A percentile compares a stretch with the other conserved stretches of the same genome.
phyloP scores from a whole-genome alignment of 2,888 invertebrate genomes.

The Doris montereyensis region DNA sequence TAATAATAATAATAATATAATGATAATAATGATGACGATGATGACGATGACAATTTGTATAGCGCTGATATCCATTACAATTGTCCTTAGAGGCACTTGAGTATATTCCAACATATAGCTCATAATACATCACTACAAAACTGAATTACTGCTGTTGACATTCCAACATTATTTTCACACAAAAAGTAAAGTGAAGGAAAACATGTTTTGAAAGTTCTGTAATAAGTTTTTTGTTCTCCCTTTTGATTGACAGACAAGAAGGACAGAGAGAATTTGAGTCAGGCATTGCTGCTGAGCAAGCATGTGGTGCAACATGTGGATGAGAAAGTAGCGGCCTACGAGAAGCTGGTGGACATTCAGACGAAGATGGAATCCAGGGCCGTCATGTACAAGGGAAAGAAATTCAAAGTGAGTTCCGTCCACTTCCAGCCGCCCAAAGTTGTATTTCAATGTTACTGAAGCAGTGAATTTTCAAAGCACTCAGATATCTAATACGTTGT shows the following conservation, averaged over 20 bases:
- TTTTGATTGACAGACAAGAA: conserved; percentile 78
- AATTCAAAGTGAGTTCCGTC: conserved; percentile 82
- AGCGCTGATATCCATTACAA: no score
- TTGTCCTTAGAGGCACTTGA: no score
- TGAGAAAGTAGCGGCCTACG: conserved; percentile 92
- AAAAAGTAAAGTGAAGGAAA: neutral
- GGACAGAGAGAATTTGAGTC: conserved; percentile 86
- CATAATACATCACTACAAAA: no score
- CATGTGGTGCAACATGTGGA: conserved; percentile 92
- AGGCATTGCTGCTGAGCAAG: conserved; percentile 86
- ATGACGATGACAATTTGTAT: no score
- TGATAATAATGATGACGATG: no score
- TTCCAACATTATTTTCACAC: neutral
- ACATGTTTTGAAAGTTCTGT: neutral
- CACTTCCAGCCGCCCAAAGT: no score
- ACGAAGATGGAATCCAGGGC: conserved; percentile 93
- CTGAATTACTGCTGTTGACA: neutral
- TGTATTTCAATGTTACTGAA: no score
- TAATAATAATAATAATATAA: no score
- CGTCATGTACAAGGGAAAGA: conserved; percentile 79
- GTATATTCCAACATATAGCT: no score
- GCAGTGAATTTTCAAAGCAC: no score
- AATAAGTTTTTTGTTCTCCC: no score
- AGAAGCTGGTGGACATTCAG: conserved; percentile 92
- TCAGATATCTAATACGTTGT: no score